Evolutionary conservation across 2,888 invertebrate species (phyloP), one percentile per base, ranked within the genome.

Genomic region (Agriotes lineatus): DNA sequence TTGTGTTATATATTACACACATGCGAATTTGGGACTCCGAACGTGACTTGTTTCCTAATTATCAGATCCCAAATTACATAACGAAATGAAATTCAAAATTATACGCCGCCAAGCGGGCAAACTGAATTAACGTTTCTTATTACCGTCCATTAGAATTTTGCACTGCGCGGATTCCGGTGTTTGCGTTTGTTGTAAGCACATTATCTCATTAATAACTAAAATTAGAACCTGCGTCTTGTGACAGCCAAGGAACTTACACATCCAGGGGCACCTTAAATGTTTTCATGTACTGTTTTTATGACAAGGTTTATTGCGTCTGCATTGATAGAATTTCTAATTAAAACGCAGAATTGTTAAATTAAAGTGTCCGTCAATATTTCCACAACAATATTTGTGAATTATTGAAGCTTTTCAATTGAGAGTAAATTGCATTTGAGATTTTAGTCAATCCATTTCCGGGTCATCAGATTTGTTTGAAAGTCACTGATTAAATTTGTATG

Each of bases 1-100:
- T 50, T 39, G 20, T 42, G 16, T 59, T 25, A 54, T 61, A 54
- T 48, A 65, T 58, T 48, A 65, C 58, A 58, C 65, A 57, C 50
- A 54, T 52, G 63, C 20, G 57, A 58, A 57, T 63, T 58, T 48
- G 50, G 56, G 16, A 25, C 16, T 14, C 5, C 4, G 48, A 48
- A 35, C 58, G 62, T 63, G 62, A 57, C 68, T 48, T 48, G 59
- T 58, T 58, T 58, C 6, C 7, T 42, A 58, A 58, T 58, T 58
- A 42, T 58, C 20, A 42, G 14, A 42, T 42, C 14, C 56, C 45
- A 20, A 56, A 48, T 48, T 48, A 45, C 25, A 39, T 42, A 58
- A 58, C 14, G 2, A 58, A 58, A 42, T 16, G 42, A 58, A 22
- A 58, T 58, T 42, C 56, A 19, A 19, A 56, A 56, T 37, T 54